Evolutionary conservation across 1,140 invertebrate genomes (phyloP), one percentile per base, ranked within the genome.

Genomic region (Neomicropteryx cornuta): DNA sequence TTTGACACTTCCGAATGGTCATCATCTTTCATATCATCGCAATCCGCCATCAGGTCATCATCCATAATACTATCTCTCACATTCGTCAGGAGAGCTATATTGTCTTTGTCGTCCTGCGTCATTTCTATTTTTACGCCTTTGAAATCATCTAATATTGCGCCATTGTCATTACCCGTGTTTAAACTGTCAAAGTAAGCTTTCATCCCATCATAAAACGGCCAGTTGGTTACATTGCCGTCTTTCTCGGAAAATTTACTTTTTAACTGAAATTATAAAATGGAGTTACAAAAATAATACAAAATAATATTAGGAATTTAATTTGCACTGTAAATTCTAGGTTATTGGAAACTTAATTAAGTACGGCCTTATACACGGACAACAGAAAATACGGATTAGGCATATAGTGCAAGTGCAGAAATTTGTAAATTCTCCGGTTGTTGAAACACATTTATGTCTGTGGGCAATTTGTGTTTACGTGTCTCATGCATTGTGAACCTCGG

Each of bases 131-230:
- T 30, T 17, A 16, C 23, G 13, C 8, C 8, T 8, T 27, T 27
- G 23, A 27, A 27, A 8, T 8, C 13, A 13, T 8, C 23, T 8
- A 19, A 18, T 6, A 10, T 33, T 28, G 24, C 20, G 13, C 20
- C 28, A 36, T 23, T 18, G 11, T 47, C 28, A 6, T 36, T 19
- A 8, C 40, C 30, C 1, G 24, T 24, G 13, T 45, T 35, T 38
- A 27, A 42, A 31, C 42, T 42, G 31, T 41, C 39, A 38, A 42
- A 41, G 39, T 52, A 55, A 5, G 41, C 36, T 5, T 50, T 31
- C 51, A 68, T 61, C 2, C 54, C 55, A 2, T 65, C 58, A 37
- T 52, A 68, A 38, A 58, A 66, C 2, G 60, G 58, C 65, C 65
- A 68, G 3, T 55, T 50, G 13, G 61, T 60, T 34, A 43, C 60